phyloP scores from a whole-genome alignment of 2,797 vertebrate genomes.

The Pseudopleuronectes americanus region DNA sequence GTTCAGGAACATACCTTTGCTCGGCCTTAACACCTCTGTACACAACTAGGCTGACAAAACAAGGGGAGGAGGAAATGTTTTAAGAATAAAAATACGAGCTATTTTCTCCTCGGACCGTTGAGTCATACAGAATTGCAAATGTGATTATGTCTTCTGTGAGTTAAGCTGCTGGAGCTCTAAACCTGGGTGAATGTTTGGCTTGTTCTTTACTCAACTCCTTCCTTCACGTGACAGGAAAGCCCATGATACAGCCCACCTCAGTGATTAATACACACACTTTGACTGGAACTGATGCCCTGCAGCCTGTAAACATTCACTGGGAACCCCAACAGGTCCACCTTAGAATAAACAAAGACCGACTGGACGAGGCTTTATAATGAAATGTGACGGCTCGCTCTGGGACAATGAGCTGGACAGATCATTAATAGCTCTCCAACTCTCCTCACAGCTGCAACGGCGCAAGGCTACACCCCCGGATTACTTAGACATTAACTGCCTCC shows the following conservation, averaged over 20 bases:
- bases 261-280: not conserved
- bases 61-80: conserved; percentile 14
- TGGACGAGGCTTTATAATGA: not conserved
- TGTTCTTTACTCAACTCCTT: conserved; percentile 16
- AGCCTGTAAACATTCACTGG: conserved; percentile 3
- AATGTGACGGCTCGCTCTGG: not conserved
- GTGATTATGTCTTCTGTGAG: conserved; percentile 32
- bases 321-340: not conserved
- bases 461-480: conserved; percentile 22
- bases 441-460: conserved; percentile 68
- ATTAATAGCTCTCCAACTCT: conserved; percentile 70
- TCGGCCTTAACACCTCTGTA: conserved; percentile 37
- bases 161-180: conserved; percentile 39
- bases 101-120: conserved; percentile 36
- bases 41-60: conserved; percentile 31
- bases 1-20: conserved; percentile 30
- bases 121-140: conserved; percentile 31
- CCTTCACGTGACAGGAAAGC: conserved; percentile 25
- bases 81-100: conserved; percentile 14
- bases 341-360: conserved; percentile 3
- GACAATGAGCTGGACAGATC: conserved; percentile 3
- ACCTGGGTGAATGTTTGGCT: conserved; percentile 32
- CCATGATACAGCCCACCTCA: not conserved
- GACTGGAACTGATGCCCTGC: not conserved
- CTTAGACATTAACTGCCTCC: not conserved